These are phyloP conservation scores for Drosophila pectinifera DNA, from an alignment of 1,140 invertebrate genomes.

Conservation along the genomic window DNA sequence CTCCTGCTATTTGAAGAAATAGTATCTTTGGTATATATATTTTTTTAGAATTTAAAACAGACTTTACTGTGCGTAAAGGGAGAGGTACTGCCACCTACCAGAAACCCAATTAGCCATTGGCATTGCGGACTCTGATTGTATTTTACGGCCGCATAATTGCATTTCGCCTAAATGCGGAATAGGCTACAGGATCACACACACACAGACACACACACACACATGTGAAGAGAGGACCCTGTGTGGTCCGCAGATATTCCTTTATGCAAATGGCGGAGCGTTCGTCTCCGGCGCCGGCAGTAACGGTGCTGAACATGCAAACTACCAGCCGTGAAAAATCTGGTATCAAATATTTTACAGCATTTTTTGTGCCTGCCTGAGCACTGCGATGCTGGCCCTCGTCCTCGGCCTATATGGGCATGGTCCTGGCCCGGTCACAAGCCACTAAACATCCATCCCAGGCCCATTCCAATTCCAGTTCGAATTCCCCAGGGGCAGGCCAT, in stretches of 20 bases:
- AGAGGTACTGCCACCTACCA: too few relatives aligned
- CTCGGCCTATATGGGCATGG: not conserved
- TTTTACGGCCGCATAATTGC: conserved; percentile 41
- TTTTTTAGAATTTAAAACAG: too few relatives aligned
- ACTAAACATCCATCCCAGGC: conserved; percentile 55
- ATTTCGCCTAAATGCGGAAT: conserved; percentile 11
- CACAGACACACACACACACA: not conserved
- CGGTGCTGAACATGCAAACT: conserved; percentile 80
- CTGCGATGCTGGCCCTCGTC: too few relatives aligned
- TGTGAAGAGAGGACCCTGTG: not conserved
- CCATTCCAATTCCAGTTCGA: conserved; percentile 12
- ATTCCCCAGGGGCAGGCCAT: conserved; percentile 28
- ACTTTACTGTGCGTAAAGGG: too few relatives aligned
- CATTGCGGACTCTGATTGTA: conserved; percentile 33
- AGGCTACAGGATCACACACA: not conserved
- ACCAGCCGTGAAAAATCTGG: conserved; percentile 82
- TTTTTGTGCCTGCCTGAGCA: conserved; percentile 75
- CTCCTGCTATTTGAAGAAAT: too few relatives aligned
- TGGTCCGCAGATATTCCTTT: conserved; percentile 58
- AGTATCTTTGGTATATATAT: too few relatives aligned
- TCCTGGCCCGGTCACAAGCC: conserved; percentile 49
- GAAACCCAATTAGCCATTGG: conserved; percentile 28
- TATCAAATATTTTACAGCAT: conserved; percentile 83
- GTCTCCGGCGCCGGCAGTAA: conserved; percentile 57
- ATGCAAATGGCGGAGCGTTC: conserved; percentile 59